These are phyloP conservation scores for Leguminivora glycinivorella DNA, from an alignment of 1,140 invertebrate genomes.

Conservation along the genomic window DNA sequence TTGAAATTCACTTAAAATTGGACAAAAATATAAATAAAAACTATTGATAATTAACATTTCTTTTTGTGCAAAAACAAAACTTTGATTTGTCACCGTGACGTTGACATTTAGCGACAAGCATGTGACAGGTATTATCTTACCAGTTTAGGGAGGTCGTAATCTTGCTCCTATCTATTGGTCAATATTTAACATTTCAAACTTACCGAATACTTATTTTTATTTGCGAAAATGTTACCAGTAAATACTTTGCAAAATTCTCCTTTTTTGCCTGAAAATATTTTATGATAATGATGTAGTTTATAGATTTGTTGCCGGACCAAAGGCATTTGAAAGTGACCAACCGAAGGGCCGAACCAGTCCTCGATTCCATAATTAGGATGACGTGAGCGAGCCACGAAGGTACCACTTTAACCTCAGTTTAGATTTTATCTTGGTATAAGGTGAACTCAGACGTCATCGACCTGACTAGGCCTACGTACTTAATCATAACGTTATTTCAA, in stretches of 20 bases:
- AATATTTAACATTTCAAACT: background rate
- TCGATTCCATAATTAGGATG: conserved; percentile 21
- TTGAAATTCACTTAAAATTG: no score
- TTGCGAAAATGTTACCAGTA: conserved; percentile 1
- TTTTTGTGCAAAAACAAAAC: background rate
- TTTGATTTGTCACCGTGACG: background rate
- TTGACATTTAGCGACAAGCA: background rate
- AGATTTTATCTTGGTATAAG: background rate
- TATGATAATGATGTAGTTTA: background rate
- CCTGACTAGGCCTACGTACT: background rate
- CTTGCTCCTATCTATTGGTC: background rate
- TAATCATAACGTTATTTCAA: background rate
- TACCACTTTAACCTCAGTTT: conserved; percentile 15
- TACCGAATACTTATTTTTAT: background rate
- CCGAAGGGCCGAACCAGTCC: background rate
- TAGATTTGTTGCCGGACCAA: background rate
- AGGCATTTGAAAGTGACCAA: background rate
- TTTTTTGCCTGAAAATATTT: background rate
- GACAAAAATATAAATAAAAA: no score
- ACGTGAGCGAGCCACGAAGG: background rate
- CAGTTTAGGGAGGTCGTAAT: background rate
- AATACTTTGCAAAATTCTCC: background rate
- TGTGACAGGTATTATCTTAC: background rate
- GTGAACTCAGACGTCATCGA: background rate
- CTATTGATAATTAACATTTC: no score